These are phyloP conservation scores for Hipparchia semele DNA, from an alignment of 2,888 invertebrate genomes.

Conservation along the genomic window DNA sequence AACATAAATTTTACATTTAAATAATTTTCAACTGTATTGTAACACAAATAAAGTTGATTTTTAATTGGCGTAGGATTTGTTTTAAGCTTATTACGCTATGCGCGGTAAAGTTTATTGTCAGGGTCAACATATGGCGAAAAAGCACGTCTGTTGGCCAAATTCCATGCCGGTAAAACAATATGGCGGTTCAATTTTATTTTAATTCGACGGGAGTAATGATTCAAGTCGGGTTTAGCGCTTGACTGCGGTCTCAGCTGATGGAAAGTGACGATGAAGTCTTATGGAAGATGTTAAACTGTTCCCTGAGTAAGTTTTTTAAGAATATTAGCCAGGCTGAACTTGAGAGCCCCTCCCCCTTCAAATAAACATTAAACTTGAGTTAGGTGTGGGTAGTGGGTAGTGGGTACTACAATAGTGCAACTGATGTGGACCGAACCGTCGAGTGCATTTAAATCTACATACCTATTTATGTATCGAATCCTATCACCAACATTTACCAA, in stretches of 20 bases:
- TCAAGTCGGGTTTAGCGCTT: background rate
- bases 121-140: conserved; percentile 80
- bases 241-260: background rate
- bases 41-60: conserved; percentile 41
- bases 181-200: conserved; percentile 36
- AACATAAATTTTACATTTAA: background rate
- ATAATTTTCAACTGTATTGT: conserved; percentile 31
- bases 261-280: background rate
- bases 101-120: conserved; percentile 65
- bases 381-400: too few relatives aligned
- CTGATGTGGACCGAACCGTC: too few relatives aligned
- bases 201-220: conserved; percentile 5
- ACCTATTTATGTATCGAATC: too few relatives aligned
- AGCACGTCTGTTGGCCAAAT: conserved; percentile 66
- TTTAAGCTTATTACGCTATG: conserved; percentile 42
- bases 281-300: too few relatives aligned
- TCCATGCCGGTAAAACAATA: conserved; percentile 55
- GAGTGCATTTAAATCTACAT: too few relatives aligned
- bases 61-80: conserved; percentile 29
- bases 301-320: too few relatives aligned
- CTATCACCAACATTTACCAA: too few relatives aligned
- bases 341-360: too few relatives aligned
- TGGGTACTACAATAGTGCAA: too few relatives aligned
- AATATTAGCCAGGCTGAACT: too few relatives aligned
- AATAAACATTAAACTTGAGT: too few relatives aligned